Base-by-base conservation (phyloP, 2,888 invertebrate species). In the Capitulum mitella region DNA sequence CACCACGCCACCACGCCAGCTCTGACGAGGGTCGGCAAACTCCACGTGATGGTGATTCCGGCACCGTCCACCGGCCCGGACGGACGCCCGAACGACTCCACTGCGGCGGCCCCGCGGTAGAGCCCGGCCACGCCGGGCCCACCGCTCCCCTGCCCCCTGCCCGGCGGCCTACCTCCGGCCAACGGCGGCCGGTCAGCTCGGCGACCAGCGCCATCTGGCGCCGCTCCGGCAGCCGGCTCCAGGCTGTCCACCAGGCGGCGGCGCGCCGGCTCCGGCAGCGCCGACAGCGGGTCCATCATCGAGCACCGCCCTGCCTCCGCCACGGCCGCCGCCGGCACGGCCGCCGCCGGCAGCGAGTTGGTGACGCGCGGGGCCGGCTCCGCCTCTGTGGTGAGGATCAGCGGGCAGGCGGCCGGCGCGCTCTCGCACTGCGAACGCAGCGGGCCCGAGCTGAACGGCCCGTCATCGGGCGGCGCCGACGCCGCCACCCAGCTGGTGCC, bases 211-310 rank as follows among this genome's bases (percentile, higher is more conserved):
- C 34, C 6, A 0, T 19, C 70, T 70, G 70, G 6, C 37, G 34
- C 19, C 6, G 22, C 70, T 70, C 70, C 22, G 70, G 70, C 37
- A 70, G 22, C 37, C 19, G n/a, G 37, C 70, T 70, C 3, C 70
- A 70, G 70, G 12, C 37, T 34, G 19, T 37, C 37, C 6, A 22
- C 22, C 37, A 70, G 70, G 22, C 70, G 37, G 34, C 70, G 37
- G 22, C 34, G 37, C 37, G 22, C 19, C 37, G 34, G 19, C 22
- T 1, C 22, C 22, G 70, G 37, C 5, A 70, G 70, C 32, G 37
- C 19, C 70, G 70, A 37, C 70, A 70, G 70, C 70, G 70, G 70
- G 37, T 70, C 64, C 64, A 34, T 16, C 54, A 3, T 26, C 54
- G 6, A 2, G 6, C n/a, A 3, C 26, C n/a, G 22, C 6, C 2